Base-by-base conservation (phyloP, 2,113 vertebrate genomes). In the Etia nguti region DNA sequence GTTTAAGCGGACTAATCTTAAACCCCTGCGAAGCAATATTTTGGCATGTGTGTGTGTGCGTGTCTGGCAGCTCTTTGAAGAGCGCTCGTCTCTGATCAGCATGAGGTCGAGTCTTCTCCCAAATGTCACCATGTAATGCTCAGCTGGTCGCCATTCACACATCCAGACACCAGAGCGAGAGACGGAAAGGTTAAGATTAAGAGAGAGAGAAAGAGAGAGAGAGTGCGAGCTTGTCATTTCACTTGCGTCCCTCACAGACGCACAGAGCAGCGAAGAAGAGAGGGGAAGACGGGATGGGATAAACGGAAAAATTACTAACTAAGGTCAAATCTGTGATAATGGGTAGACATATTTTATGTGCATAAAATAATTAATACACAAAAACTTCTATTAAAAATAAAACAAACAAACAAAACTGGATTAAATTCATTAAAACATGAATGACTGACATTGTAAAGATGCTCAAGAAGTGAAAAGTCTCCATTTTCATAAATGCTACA, bases 91-190 rank as follows among this genome's bases (percentile, higher is more conserved):
- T 77, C 43, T 31, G 70, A 92, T 88, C 90, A 90, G 88, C 86
- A 65, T 86, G 90, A 88, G 84, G 86, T 86, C 81, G 62, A 88
- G 88, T 84, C 81, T 56, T 88, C 85, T 86, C 83, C 85, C 87
- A 88, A 92, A 92, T 92, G 89, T 89, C 91, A 92, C 85, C 85
- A 46, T 91, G 89, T 92, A 87, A 29, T 29, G 15, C 91, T 79
- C 89, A 91, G 89, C 79, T 5, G 43, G 87, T 41, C 43, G 9
- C 46, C 82, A 56, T 18, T 6, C 82, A 85, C 57, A 68, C 81
- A 77, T 80, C 79, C 65, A 41, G 73, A 26, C 79, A 79, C 83
- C 83, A 80, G 75, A 55, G 75, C 29, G 12, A 54, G 48, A 79
- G 34, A 80, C 54, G 18, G 73, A 77, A 52, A 77, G 73, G 73